phyloP scores from a whole-genome alignment of 2,888 invertebrate species.

The Scaptomyza parva region DNA sequence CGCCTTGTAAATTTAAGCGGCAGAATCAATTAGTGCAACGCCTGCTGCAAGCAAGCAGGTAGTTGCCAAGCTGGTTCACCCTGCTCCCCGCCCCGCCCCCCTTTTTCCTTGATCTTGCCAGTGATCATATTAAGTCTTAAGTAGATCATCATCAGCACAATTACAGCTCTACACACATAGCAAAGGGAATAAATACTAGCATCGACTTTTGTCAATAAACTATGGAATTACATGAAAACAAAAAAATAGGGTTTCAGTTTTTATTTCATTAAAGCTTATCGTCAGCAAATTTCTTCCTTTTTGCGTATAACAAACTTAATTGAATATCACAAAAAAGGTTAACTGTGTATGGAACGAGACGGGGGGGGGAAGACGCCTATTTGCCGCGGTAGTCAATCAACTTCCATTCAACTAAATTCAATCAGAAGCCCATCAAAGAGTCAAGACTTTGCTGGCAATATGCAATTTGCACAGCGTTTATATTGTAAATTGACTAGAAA shows the following conservation, averaged over 20 bases:
- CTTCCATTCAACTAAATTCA: conserved; percentile 2
- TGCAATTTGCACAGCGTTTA: background rate
- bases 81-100: background rate
- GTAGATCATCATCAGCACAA: conserved; percentile 20
- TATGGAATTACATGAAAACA: background rate
- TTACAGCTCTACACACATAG: conserved; percentile 3
- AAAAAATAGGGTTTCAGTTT: background rate
- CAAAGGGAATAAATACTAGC: background rate
- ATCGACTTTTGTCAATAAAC: background rate
- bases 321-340: too few relatives aligned
- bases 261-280: background rate
- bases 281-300: background rate
- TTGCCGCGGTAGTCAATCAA: background rate
- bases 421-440: background rate
- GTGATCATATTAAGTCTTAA: conserved; percentile 1
- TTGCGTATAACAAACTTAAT: too few relatives aligned
- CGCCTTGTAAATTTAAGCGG: conserved; percentile 64
- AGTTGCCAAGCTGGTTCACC: conserved; percentile 11
- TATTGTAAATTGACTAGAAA: background rate
- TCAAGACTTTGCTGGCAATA: background rate
- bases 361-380: background rate
- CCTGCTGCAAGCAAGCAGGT: conserved; percentile 23
- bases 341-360: background rate
- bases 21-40: conserved; percentile 72
- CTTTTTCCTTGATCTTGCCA: background rate